phyloP scores from a whole-genome alignment of 2,797 vertebrate species.

The Garrulus glandarius region DNA sequence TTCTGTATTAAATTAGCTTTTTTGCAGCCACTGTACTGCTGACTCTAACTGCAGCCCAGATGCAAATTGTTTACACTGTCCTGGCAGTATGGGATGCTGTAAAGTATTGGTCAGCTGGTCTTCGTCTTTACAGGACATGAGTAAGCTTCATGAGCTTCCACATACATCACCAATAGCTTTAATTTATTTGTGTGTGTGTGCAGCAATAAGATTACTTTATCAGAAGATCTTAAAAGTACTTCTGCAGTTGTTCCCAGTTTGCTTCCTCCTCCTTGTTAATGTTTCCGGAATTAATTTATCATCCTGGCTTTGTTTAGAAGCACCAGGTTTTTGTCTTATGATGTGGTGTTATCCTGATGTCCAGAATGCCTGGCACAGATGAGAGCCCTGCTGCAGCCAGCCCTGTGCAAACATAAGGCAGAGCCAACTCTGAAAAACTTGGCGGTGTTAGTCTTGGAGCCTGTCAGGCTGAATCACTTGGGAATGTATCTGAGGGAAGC shows the following conservation, averaged over 20 bases:
- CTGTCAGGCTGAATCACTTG: not conserved
- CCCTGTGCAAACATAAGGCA: fast-evolving
- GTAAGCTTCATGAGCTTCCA: not conserved
- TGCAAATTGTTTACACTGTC: not conserved
- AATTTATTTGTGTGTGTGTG: not conserved
- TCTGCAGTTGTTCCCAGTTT: not conserved
- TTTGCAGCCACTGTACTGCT: not conserved
- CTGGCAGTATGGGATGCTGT: not conserved
- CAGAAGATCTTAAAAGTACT: not conserved
- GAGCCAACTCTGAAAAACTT: not conserved
- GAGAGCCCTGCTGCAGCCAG: not conserved
- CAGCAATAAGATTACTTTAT: not conserved
- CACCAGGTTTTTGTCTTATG: not conserved
- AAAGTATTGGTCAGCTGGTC: not conserved
- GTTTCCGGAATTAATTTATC: not conserved
- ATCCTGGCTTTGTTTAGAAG: not conserved
- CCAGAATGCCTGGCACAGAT: not conserved
- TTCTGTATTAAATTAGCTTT: not conserved
- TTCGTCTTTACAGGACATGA: not conserved
- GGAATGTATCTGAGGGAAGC: not conserved
- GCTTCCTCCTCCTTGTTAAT: not conserved
- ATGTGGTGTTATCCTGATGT: not conserved
- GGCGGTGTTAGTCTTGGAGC: not conserved
- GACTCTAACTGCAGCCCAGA: not conserved
- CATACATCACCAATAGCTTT: not conserved